These are phyloP conservation scores for Bombus waltoni DNA, from an alignment of 1,140 invertebrate species.

Conservation along the genomic window DNA sequence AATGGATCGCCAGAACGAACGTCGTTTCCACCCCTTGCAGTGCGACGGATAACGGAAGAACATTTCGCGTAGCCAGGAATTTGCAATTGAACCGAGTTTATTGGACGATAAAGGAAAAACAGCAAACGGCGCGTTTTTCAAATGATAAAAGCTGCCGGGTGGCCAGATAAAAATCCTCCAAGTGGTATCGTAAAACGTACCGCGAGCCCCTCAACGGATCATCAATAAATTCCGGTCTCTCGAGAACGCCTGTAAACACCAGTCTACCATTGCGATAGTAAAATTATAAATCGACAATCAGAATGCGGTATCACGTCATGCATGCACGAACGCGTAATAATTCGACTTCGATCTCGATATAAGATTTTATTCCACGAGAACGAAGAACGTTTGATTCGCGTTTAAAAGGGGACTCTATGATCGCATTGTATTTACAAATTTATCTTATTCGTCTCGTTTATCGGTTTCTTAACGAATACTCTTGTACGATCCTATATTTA, in stretches of 20 bases:
- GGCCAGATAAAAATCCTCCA: conserved; percentile 32
- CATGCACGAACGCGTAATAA: not conserved
- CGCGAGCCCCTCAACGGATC: conserved; percentile 12
- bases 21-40: not conserved
- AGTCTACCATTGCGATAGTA: conserved; percentile 18
- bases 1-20: conserved; percentile 12
- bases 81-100: conserved; percentile 68
- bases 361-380: not conserved
- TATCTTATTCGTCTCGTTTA: not conserved
- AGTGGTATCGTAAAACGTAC: conserved; percentile 45
- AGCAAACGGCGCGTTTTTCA: conserved; percentile 49
- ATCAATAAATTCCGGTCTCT: conserved; percentile 55
- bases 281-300: conserved; percentile 59
- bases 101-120: conserved; percentile 61
- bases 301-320: conserved; percentile 16
- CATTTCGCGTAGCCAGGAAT: conserved; percentile 57
- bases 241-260: conserved; percentile 44
- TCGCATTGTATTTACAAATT: not conserved
- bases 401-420: no score
- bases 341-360: not conserved
- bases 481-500: not conserved
- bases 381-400: not conserved
- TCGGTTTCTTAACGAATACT: not conserved
- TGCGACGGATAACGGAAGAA: conserved; percentile 11
- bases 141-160: conserved; percentile 43